These are phyloP conservation scores for Varecia variegata DNA, from an alignment of 2,797 vertebrate species.

Conservation along the genomic window DNA sequence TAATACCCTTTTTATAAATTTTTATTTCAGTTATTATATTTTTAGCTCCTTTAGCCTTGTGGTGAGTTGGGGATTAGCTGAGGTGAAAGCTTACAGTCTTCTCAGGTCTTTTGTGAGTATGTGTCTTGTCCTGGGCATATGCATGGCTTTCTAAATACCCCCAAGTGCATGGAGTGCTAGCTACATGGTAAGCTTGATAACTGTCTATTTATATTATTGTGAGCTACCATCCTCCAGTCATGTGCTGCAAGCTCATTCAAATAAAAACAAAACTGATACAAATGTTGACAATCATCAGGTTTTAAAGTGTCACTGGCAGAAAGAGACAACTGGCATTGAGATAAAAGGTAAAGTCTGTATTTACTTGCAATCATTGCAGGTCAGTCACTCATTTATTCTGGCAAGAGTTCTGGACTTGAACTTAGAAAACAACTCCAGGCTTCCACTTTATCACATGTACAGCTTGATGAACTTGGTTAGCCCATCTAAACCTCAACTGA, in stretches of 20 bases:
- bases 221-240: neutral
- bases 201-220: neutral
- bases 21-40: neutral
- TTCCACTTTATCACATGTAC: neutral
- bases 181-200: neutral
- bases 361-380: neutral
- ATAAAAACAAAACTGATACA: neutral
- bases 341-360: neutral
- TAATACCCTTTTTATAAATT: neutral
- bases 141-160: neutral
- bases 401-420: neutral
- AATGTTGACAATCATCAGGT: neutral
- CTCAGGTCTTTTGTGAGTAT: neutral
- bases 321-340: neutral
- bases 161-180: neutral
- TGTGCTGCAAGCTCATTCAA: neutral
- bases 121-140: neutral
- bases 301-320: neutral
- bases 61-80: neutral
- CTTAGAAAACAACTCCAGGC: neutral
- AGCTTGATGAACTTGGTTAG: neutral
- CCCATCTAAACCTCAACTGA: neutral
- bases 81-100: neutral
- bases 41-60: neutral
- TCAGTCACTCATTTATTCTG: neutral